phyloP scores from a whole-genome alignment of 2,797 vertebrate species.

The Chaetophractus vellerosus region DNA sequence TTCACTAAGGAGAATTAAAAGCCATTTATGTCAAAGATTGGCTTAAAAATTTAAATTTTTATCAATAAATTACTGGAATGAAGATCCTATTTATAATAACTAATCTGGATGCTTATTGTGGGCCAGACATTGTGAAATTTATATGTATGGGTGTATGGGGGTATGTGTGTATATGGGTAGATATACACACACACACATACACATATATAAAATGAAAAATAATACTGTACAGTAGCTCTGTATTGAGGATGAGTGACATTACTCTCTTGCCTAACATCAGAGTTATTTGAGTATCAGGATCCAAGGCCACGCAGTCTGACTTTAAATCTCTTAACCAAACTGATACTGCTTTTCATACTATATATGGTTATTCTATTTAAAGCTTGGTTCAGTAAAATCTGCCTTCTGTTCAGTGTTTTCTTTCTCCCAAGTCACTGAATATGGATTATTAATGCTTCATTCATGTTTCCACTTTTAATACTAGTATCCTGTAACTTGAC shows the following conservation, averaged over 20 bases:
- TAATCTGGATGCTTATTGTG: not conserved
- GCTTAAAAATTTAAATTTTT: slow-evolving; percentile 20
- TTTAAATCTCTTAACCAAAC: slow-evolving; percentile 39
- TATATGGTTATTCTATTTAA: not conserved
- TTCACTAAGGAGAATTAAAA: slow-evolving; percentile 55
- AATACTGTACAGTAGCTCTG: not conserved
- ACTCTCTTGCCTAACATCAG: not conserved
- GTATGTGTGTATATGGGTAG: not conserved
- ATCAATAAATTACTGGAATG: not conserved
- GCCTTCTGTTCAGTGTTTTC: not conserved
- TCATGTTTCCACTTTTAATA: slow-evolving; percentile 56
- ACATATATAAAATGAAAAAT: no score
- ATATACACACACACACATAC: no score
- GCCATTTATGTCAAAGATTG: not conserved
- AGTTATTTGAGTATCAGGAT: not conserved
- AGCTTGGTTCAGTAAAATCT: slow-evolving; percentile 37
- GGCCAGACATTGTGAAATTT: not conserved
- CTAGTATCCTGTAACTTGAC: not conserved
- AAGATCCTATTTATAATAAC: not conserved
- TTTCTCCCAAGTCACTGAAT: slow-evolving; percentile 29
- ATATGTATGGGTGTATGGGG: fast-evolving
- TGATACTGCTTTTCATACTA: not conserved
- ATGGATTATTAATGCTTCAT: not conserved
- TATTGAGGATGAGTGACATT: not conserved
- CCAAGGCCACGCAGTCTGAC: not conserved